phyloP scores from a whole-genome alignment of 2,888 invertebrate genomes.

The Cepaea hortensis region DNA sequence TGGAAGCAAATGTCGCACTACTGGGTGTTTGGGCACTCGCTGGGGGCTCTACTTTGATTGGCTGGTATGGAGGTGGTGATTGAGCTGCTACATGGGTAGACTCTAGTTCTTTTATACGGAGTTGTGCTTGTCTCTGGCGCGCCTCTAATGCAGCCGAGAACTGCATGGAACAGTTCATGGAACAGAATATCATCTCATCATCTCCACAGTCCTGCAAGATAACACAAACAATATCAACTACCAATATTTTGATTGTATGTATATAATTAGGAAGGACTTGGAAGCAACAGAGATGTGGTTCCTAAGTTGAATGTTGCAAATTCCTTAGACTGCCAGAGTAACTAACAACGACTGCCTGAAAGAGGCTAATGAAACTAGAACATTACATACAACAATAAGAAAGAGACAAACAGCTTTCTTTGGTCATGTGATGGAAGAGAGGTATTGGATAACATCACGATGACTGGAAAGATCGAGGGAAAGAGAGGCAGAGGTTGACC shows the following conservation, averaged over 20 bases:
- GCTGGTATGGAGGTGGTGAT: conserved; percentile 10
- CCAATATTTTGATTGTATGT: not conserved
- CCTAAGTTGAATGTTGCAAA: too few species aligned
- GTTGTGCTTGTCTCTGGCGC: conserved; percentile 39
- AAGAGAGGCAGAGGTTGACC: too few species aligned
- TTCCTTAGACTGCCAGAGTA: too few species aligned
- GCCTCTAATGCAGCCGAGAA: conserved; percentile 80
- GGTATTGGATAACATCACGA: too few species aligned
- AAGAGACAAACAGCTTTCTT: too few species aligned
- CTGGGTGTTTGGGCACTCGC: conserved; percentile 7
- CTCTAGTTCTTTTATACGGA: conserved; percentile 36
- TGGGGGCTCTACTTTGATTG: conserved; percentile 32
- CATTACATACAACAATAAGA: too few species aligned
- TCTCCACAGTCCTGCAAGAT: conserved; percentile 71
- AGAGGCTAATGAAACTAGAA: too few species aligned
- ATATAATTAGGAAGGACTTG: too few species aligned
- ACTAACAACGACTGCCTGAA: too few species aligned
- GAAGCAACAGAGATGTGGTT: too few species aligned
- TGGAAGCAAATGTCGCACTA: conserved; percentile 38
- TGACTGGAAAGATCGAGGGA: too few species aligned
- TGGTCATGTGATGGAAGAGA: too few species aligned
- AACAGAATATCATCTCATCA: conserved; percentile 84
- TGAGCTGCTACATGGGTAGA: conserved; percentile 10
- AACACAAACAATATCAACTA: conserved; percentile 16
- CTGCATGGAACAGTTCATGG: conserved; percentile 90